These are phyloP conservation scores for Atethmia centrago DNA, from an alignment of 2,888 invertebrate species.

Conservation along the genomic window DNA sequence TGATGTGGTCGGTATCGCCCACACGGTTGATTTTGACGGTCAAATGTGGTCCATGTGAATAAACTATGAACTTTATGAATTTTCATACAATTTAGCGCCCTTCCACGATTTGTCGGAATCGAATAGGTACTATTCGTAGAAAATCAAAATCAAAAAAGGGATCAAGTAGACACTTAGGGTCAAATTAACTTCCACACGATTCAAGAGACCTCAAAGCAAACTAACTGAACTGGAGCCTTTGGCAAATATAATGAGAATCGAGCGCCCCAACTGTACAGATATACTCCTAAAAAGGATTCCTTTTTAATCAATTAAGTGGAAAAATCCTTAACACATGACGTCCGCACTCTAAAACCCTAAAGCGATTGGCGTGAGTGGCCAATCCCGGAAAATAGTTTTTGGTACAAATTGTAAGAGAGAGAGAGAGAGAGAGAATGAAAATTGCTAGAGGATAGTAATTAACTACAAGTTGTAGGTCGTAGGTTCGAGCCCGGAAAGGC, in stretches of 20 bases:
- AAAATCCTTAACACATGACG: constrained; percentile 83
- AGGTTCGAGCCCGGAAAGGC: too few relatives aligned
- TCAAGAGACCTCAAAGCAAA: constrained; percentile 17
- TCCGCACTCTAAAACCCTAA: constrained; percentile 81
- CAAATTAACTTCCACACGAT: constrained; percentile 27
- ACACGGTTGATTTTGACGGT: too few relatives aligned
- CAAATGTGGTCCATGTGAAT: too few relatives aligned
- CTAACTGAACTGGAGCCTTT: constrained; percentile 16
- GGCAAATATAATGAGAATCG: constrained; percentile 55
- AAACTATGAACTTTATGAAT: too few relatives aligned
- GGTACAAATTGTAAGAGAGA: constrained; percentile 63
- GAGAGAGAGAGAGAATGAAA: neutral
- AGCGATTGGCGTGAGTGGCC: constrained; percentile 80
- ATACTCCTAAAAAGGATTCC: constrained; percentile 68
- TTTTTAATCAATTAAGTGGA: constrained; percentile 82
- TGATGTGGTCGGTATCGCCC: too few relatives aligned
- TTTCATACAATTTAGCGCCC: too few relatives aligned
- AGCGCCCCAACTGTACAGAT: constrained; percentile 53
- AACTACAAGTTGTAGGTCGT: too few relatives aligned
- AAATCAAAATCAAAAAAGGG: neutral
- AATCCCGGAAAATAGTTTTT: constrained; percentile 67
- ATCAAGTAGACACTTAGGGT: constrained; percentile 5
- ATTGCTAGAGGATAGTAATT: too few relatives aligned
- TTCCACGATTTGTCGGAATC: too few relatives aligned
- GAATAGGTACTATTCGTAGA: neutral